Percentiles rank a stretch among this genome's conserved stretches.
phyloP scores from a whole-genome alignment of 2,797 vertebrate genomes.

The Neosilurus mollespiculum region DNA sequence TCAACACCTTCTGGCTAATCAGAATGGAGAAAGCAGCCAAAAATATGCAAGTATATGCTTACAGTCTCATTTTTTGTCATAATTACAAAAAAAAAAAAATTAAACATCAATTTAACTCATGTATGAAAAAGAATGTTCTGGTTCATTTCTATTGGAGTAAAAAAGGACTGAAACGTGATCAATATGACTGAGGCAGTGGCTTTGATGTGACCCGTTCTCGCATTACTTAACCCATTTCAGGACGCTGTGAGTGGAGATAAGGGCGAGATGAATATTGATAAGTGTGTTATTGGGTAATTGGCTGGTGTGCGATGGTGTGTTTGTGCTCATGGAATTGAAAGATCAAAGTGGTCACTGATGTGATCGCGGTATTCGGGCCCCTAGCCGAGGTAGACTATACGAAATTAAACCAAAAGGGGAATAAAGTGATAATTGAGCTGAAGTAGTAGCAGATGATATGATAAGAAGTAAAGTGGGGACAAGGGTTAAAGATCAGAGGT shows the following conservation, averaged over 20 bases:
- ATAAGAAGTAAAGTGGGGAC: constrained; percentile 19
- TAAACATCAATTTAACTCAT: too few relatives aligned
- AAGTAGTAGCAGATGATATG: constrained; percentile 47
- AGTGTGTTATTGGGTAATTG: constrained; percentile 37
- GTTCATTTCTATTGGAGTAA: background rate
- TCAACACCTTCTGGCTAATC: too few relatives aligned
- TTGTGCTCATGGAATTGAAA: background rate
- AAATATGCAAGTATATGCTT: too few relatives aligned
- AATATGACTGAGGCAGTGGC: background rate
- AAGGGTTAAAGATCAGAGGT: constrained; percentile 39
- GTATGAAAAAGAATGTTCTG: background rate
- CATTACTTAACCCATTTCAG: constrained; percentile 32
- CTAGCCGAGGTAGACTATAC: constrained; percentile 18
- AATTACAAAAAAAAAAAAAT: too few relatives aligned
- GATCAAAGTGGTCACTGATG: constrained; percentile 40
- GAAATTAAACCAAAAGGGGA: constrained; percentile 23
- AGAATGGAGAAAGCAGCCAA: too few relatives aligned
- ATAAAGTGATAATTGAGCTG: constrained; percentile 34
- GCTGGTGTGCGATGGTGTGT: background rate
- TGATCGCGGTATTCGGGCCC: constrained; percentile 4
- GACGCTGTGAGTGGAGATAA: constrained; percentile 40
- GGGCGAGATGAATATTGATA: constrained; percentile 48
- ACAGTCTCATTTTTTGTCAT: too few relatives aligned
- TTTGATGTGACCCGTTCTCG: constrained; percentile 47
- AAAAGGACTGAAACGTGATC: constrained; percentile 34